phyloP scores from a whole-genome alignment of 2,797 vertebrate genomes.

The Coilia nasus region DNA sequence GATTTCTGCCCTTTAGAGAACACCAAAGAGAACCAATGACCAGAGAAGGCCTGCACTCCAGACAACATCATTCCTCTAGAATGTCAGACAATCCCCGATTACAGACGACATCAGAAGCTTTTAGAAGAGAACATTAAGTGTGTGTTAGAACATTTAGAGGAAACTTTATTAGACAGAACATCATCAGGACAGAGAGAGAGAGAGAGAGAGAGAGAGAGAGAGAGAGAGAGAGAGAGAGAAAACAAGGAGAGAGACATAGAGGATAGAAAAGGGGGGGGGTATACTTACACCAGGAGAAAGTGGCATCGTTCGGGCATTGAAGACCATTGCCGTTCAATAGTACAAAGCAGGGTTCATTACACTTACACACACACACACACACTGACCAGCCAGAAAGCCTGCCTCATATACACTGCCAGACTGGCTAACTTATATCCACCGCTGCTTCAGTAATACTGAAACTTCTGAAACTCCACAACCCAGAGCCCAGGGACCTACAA shows the following conservation, averaged over 20 bases:
- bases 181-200: too few species aligned
- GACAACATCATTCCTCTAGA: too few species aligned
- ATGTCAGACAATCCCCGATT: too few species aligned
- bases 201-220: conserved; percentile 17
- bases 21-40: too few species aligned
- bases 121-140: too few species aligned
- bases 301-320: not conserved
- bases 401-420: not conserved
- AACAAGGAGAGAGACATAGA: not conserved
- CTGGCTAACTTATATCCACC: not conserved
- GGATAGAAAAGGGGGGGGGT: not conserved
- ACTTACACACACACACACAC: not conserved
- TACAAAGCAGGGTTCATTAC: not conserved
- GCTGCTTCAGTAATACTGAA: not conserved
- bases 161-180: too few species aligned
- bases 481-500: not conserved
- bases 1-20: too few species aligned
- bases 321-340: not conserved
- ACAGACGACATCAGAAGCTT: too few species aligned
- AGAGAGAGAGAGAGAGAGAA: not conserved
- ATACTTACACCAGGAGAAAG: not conserved
- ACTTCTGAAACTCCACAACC: not conserved
- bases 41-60: too few species aligned
- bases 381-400: not conserved
- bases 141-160: too few species aligned